These are phyloP conservation scores for Neelides folsomi DNA, from an alignment of 2,888 invertebrate genomes.

Conservation along the genomic window DNA sequence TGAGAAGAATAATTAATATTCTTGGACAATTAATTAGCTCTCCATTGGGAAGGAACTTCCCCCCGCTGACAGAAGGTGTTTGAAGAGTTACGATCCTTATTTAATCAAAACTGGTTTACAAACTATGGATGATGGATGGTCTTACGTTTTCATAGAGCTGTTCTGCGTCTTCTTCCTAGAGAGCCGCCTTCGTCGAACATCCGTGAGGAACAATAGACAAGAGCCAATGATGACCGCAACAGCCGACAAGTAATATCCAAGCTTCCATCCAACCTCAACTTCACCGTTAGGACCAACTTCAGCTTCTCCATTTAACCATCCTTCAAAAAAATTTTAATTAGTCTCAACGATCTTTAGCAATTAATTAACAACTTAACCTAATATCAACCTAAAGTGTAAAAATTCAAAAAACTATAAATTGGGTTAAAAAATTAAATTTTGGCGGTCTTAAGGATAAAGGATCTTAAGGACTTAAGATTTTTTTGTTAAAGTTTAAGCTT, in stretches of 20 bases:
- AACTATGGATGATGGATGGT: no score
- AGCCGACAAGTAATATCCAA: constrained; percentile 72
- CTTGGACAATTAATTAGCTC: not conserved
- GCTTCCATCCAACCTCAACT: constrained; percentile 47
- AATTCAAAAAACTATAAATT: no score
- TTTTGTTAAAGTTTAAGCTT: no score
- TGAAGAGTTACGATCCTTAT: constrained; percentile 1
- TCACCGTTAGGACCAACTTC: not conserved
- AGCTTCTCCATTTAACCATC: not conserved
- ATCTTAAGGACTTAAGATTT: no score
- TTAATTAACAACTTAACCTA: no score
- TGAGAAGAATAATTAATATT: constrained; percentile 6
- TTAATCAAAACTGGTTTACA: no score
- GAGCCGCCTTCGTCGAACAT: constrained; percentile 53
- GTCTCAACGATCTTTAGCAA: no score
- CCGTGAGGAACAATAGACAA: constrained; percentile 63
- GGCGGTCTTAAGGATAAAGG: no score
- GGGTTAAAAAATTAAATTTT: no score
- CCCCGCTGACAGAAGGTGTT: not conserved
- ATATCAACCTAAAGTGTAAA: no score
- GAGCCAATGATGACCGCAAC: constrained; percentile 63
- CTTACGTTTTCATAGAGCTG: constrained; percentile 32
- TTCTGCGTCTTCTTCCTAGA: constrained; percentile 29
- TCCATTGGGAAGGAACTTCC: not conserved
- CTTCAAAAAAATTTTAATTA: not conserved